Percentiles rank a stretch among this genome's conserved stretches.
Evolutionary conservation across 2,113 vertebrate genomes (phyloP).

Genomic region (Cacatua alba): DNA sequence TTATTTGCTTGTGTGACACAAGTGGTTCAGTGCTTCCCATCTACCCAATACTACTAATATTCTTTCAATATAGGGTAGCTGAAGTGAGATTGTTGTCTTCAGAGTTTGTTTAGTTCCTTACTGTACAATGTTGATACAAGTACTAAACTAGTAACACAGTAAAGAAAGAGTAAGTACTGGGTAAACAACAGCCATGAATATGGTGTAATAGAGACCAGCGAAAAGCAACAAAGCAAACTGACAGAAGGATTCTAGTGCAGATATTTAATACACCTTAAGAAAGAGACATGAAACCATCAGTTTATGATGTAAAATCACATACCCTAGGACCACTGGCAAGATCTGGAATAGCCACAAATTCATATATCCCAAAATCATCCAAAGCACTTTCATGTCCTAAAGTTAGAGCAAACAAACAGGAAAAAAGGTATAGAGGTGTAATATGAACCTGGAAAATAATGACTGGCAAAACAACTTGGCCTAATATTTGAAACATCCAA

Average conservation of each 20-base stretch:
- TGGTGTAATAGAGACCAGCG: not conserved
- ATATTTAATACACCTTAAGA: not conserved
- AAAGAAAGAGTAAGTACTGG: not conserved
- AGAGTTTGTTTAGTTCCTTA: not conserved
- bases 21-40: not conserved
- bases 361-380: conserved; percentile 96
- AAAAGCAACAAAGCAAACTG: not conserved
- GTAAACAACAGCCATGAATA: not conserved
- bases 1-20: not conserved
- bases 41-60: not conserved
- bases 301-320: conserved; percentile 39
- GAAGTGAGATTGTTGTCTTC: not conserved
- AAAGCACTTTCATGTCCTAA: conserved; percentile 91
- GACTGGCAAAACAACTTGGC: not conserved
- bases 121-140: not conserved
- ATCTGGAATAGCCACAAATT: conserved; percentile 90
- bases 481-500: not conserved
- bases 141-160: not conserved
- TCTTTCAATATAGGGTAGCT: not conserved
- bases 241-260: not conserved
- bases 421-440: not conserved
- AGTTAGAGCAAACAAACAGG: conserved; percentile 39
- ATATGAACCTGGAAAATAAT: not conserved
- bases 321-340: conserved; percentile 83
- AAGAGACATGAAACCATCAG: not conserved